These are phyloP conservation scores for Heterotilapia buettikoferi DNA, from an alignment of 2,113 vertebrate genomes.

Conservation along the genomic window DNA sequence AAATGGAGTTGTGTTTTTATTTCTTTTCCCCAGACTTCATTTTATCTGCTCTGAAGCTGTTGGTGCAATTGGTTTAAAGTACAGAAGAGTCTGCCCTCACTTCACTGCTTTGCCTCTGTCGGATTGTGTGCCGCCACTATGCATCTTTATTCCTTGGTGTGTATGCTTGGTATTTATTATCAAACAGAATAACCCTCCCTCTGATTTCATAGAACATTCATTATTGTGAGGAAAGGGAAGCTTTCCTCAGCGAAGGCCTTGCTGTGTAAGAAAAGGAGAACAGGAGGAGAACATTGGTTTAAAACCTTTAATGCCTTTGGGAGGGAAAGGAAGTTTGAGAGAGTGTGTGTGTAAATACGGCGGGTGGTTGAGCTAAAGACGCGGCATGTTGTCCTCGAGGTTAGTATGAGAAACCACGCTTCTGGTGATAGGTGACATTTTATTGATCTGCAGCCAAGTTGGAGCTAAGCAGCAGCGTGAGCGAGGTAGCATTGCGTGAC, in stretches of 20 bases:
- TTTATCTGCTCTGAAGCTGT: conserved; percentile 43
- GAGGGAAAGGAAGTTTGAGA: not conserved
- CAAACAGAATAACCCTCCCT: not conserved
- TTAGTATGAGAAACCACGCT: conserved; percentile 19
- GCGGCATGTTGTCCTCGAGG: not conserved
- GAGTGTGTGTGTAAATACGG: not conserved
- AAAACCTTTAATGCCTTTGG: not conserved
- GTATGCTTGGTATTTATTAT: not conserved
- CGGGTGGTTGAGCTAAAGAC: not conserved
- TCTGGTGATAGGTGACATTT: conserved; percentile 37
- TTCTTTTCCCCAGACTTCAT: conserved; percentile 20
- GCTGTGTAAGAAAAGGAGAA: not conserved
- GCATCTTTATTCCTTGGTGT: not conserved
- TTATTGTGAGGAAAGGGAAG: not conserved
- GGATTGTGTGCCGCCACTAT: not conserved
- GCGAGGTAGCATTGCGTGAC: conserved; percentile 9
- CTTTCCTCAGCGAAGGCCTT: not conserved
- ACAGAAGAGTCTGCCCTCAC: conserved; percentile 19
- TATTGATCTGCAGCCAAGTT: conserved; percentile 41
- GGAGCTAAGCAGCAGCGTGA: not conserved
- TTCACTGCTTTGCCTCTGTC: not conserved
- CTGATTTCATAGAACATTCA: not conserved
- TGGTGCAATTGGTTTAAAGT: conserved; percentile 32
- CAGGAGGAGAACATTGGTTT: not conserved
- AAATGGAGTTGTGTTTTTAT: conserved; percentile 43